Base-by-base conservation (phyloP, 2,888 invertebrate species). In the Leucozona laternaria region DNA sequence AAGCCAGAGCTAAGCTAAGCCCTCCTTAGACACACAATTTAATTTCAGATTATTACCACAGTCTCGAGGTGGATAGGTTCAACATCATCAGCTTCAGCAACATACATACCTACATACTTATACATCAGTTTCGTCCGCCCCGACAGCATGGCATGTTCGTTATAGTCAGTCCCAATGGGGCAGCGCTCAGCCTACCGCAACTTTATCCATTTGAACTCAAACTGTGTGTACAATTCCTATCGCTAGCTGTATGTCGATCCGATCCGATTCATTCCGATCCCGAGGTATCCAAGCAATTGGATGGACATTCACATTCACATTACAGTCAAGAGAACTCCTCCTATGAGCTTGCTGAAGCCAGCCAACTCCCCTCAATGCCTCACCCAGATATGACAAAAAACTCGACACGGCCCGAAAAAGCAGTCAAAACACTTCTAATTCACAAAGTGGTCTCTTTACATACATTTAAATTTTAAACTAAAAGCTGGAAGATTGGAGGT, bases 321-420 rank as follows among this genome's bases (percentile, higher is more conserved):
- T 64, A 68, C 34, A 68, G 13, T 55, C 37, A 57, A 57, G 45
- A 71, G 71, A 73, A 70, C 71, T 75, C 43, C 62, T 55, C 28
- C 57, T 34, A 71, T 17, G 28, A 11, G 28, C 4, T n/a, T n/a
- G 28, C 28, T 6, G 4, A 4, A 31, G 43, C 22, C 43, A 37
- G 62, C 15, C 20, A 60, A 40, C 31, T 40, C 37, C 37, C 50
- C 70, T 62, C 73, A 48, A 64, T 86, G 87, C 83, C 87, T 83
- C 87, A 76, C 87, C 87, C 83, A 83, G 83, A 87, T 83, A 87
- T 87, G 79, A 87, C 87, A 87, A 83, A 82, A 82, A 87, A 83
- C 79, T 78, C 78, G 66, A 77, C 66, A 72, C 77, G 55, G 85
- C 72, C 25, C 64, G 73, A 75, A 79, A 60, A 76, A 60, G 76